These are phyloP conservation scores for Podarcis cretensis DNA, from an alignment of 2,113 vertebrate genomes.

Conservation along the genomic window DNA sequence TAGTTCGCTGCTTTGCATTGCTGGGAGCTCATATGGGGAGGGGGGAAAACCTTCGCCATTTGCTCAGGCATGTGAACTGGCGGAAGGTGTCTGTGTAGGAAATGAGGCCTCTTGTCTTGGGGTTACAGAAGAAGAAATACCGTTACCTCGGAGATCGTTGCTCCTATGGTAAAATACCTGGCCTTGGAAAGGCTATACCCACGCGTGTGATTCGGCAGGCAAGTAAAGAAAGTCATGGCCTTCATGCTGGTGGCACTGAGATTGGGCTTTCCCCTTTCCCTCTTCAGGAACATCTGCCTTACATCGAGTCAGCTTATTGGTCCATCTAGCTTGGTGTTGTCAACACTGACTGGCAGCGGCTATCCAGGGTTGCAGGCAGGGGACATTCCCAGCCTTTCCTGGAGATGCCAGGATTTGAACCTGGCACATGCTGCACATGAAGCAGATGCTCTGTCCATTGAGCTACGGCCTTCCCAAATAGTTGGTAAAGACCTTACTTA, in stretches of 20 bases:
- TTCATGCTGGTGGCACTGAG: not conserved
- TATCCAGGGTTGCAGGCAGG: too few species aligned
- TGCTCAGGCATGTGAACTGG: not conserved
- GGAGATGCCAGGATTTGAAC: too few species aligned
- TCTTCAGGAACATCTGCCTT: not conserved
- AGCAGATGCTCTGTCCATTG: too few species aligned
- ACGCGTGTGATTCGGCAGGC: too few species aligned
- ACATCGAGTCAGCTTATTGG: too few species aligned
- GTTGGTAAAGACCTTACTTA: not conserved
- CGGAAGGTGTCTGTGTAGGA: too few species aligned
- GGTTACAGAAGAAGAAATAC: not conserved
- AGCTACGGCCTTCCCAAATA: too few species aligned
- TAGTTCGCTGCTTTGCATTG: not conserved
- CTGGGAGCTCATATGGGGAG: not conserved
- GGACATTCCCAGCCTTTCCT: too few species aligned
- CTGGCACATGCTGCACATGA: too few species aligned
- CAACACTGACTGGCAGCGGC: too few species aligned
- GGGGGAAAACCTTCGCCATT: not conserved
- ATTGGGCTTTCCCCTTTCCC: not conserved
- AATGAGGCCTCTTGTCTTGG: not conserved
- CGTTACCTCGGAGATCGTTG: not conserved
- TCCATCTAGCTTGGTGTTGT: too few species aligned
- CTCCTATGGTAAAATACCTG: not conserved
- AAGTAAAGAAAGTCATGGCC: not conserved
- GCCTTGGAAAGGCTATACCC: not conserved